Evolutionary conservation across 2,888 invertebrate species (phyloP).

Genomic region (Abrostola triplasia): DNA sequence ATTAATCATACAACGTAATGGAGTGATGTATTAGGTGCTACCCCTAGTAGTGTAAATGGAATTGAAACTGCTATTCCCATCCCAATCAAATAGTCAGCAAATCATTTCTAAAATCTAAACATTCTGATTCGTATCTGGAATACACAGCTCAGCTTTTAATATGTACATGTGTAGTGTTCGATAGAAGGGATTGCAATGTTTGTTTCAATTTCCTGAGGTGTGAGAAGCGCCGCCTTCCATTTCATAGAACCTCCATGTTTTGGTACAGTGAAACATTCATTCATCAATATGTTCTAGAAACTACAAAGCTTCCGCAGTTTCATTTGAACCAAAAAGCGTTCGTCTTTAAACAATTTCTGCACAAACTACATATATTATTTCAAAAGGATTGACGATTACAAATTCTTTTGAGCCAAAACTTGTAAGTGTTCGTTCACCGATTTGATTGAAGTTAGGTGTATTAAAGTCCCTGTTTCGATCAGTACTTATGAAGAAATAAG

Average conservation of each 20-base stretch:
- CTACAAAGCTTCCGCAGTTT: slow-evolving; percentile 6
- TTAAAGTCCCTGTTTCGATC: slow-evolving; percentile 9
- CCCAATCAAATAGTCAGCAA: slow-evolving; percentile 27
- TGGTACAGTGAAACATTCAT: slow-evolving; percentile 44
- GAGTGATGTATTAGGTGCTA: too few relatives aligned
- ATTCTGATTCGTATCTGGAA: slow-evolving; percentile 32
- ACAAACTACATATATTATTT: not conserved
- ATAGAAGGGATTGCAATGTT: slow-evolving; percentile 80
- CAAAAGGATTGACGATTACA: not conserved
- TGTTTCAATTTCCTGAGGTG: slow-evolving; percentile 83
- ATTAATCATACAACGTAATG: not conserved
- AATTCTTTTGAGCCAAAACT: not conserved
- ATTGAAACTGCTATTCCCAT: too few relatives aligned
- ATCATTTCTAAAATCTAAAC: slow-evolving; percentile 40
- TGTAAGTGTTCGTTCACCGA: not conserved
- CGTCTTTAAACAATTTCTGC: slow-evolving; percentile 2
- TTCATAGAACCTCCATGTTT: slow-evolving; percentile 63
- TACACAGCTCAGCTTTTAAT: slow-evolving; percentile 57
- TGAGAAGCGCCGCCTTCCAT: slow-evolving; percentile 69
- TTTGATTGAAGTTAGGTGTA: slow-evolving; percentile 4
- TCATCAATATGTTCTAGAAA: slow-evolving; percentile 39
- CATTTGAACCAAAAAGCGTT: slow-evolving; percentile 7
- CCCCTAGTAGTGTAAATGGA: too few relatives aligned
- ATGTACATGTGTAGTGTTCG: slow-evolving; percentile 63
- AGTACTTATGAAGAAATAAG: slow-evolving; percentile 36